Evolutionary conservation across 1,140 invertebrate genomes (phyloP), one percentile per base, ranked within the genome.

Genomic region (Rhyacophila brunnea): DNA sequence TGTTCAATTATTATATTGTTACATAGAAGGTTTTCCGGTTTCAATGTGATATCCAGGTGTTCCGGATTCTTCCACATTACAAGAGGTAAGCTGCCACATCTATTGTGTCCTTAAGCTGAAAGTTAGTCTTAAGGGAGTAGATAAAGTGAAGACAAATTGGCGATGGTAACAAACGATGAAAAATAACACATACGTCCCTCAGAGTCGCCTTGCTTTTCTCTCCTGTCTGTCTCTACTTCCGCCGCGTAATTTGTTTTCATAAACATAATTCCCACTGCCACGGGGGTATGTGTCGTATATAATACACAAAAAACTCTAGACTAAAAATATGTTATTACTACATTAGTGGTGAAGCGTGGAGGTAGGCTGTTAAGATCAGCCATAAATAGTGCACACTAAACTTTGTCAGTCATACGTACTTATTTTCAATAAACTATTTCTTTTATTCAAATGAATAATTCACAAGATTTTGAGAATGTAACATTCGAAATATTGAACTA

Each of bases 101-200:
- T 28, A 56, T 56, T 56, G 43, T 56, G 40, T 47, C 54, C 44
- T 38, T 17, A 15, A 32, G 36, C 52, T 23, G 15, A 45, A 52
- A 54, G 51, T 28, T 23, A 56, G 54, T 20, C 54, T 47, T 19
- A 18, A 35, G 44, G 54, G 42, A 44, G 43, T 32, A 47, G 54
- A 47, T 56, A 56, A 56, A 56, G 54, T 56, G 19, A 35, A 58
- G 55, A 58, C 55, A 58, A 58, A 58, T 58, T 48, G 55, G 34
- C 17, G 18, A 15, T 13, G 23, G 45, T 40, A 15, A 34, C 44
- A 58, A 58, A 58, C 55, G 55, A 58, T 58, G 55, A 58, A 58
- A 49, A 58, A 49, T 58, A 58, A 49, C 49, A 53, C 38, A 15
- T 40, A 51, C 49, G 36, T 51, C 49, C 49, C 18, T 36, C n/a